Conservation (phyloP, 64 coral and sea anemone species). For the Pachyseris speciosa region DNA sequence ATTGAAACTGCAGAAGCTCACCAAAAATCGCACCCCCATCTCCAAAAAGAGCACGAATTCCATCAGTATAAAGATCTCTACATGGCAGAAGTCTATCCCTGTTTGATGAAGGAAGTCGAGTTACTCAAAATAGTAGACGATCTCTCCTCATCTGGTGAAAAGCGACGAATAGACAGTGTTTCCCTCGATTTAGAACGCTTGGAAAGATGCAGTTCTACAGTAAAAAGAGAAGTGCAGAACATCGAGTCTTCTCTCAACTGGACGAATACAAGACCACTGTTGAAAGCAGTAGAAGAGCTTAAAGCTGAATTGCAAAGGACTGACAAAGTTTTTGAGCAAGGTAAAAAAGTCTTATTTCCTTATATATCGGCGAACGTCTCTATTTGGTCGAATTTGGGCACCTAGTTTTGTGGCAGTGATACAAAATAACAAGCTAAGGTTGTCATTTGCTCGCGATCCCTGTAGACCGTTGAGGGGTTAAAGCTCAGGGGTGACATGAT, state of each 20-base stretch:
- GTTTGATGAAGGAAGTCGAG: too few relatives aligned
- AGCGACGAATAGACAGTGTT: neutral
- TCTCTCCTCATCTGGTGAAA: conserved; percentile 36
- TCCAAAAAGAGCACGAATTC: conserved; percentile 33
- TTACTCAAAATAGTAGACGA: too few relatives aligned
- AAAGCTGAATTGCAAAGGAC: neutral
- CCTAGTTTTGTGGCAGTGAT: too few relatives aligned
- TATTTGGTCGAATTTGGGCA: too few relatives aligned
- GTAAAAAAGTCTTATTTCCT: too few relatives aligned
- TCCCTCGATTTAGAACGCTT: neutral
- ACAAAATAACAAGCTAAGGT: too few relatives aligned
- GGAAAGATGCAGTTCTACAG: neutral
- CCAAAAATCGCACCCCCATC: conserved; percentile 1
- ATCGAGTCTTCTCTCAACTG: neutral
- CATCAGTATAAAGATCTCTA: conserved; percentile 56
- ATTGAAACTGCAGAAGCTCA: conserved; percentile 14
- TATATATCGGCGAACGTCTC: too few relatives aligned
- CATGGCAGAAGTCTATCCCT: conserved; percentile 1
- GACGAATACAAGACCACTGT: neutral
- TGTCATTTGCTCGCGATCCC: too few relatives aligned
- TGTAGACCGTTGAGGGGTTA: too few relatives aligned
- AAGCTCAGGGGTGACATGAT: too few relatives aligned
- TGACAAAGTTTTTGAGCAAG: conserved; percentile 1
- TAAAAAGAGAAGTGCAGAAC: neutral
- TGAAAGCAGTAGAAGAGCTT: neutral